Base-by-base conservation (phyloP, 2,113 vertebrate species). In the Alces alces region DNA sequence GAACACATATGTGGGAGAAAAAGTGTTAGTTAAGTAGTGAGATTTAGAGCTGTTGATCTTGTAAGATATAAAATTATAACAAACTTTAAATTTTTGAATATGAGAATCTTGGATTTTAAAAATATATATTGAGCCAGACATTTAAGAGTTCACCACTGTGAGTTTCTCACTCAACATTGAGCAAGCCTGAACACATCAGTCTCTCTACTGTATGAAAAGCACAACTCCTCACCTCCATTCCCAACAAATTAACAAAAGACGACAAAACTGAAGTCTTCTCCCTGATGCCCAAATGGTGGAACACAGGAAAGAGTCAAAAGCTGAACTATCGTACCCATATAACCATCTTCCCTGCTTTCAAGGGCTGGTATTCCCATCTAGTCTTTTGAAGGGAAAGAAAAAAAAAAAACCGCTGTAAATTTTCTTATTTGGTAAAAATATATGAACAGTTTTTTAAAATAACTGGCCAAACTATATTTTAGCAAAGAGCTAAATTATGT, bases 171-270 rank as follows among this genome's bases (percentile, higher is more conserved):
- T 86, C 50, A 76, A 4, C 36, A 33, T 3, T 57, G 39, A 95
- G 12, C 91, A 96, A 73, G 85, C 27, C 80, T 90, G 80, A 52
- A 76, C 80, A 16, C 52, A 45, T 84, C 85, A 83, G 88, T 52
- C 70, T 83, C 70, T 91, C 86, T 54, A 91, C 85, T 4, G 30
- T 30, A 50, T 3, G 5, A 61, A 93, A 89, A n/a, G 36, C 60
- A 93, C 45, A 39, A 91, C 23, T 92, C 66, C 70, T 86, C 21
- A 85, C 21, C 91, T 85, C 58, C 73, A 90, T 86, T 94, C 60
- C 89, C 50, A 89, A 89, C 27, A 92, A 95, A 92, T 93, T 92
- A 96, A 88, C 86, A 89, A 95, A 93, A 30, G 78, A 2, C 2
- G 57, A 96, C 70, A 96, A 96, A 96, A 96, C 33, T 54, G 61